Percentiles rank a stretch among this genome's conserved stretches.
These are phyloP conservation scores for Drosophila neutralis DNA, from an alignment of 2,888 invertebrate genomes.

Conservation along the genomic window DNA sequence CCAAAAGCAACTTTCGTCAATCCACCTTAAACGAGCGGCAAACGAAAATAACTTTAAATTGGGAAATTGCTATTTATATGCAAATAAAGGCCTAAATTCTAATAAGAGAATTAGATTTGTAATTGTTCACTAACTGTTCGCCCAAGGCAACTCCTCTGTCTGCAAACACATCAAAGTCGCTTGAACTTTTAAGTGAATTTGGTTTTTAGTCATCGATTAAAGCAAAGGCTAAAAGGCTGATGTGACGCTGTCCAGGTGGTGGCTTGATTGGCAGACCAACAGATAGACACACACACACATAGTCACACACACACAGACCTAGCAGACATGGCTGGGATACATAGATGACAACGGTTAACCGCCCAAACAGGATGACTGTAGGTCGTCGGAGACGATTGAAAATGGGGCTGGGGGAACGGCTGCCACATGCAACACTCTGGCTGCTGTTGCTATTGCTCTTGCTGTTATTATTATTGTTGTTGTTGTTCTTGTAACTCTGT, in stretches of 20 bases:
- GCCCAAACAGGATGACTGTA: conserved; percentile 50
- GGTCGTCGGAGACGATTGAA: conserved; percentile 20
- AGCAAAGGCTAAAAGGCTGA: conserved; percentile 28
- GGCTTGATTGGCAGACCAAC: conserved; percentile 13
- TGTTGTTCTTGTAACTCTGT: conserved; percentile 33
- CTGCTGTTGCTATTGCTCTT: conserved; percentile 17
- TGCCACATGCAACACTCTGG: conserved; percentile 8
- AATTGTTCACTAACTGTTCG: neutral
- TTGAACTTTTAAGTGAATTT: conserved; percentile 6
- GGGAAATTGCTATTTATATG: neutral
- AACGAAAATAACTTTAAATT: neutral
- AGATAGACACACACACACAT: conserved; percentile 1
- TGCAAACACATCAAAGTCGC: neutral
- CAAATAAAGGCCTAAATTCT: neutral
- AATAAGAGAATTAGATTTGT: neutral
- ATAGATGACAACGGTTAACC: conserved; percentile 38
- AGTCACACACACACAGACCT: neutral
- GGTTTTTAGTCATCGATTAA: conserved; percentile 47
- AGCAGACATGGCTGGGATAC: conserved; percentile 30
- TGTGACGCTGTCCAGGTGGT: conserved; percentile 9
- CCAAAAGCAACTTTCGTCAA: neutral
- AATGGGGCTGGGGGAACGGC: neutral
- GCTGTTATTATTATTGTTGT: conserved; percentile 21
- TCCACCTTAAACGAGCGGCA: neutral
- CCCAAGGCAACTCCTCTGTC: neutral